phyloP scores from a whole-genome alignment of 2,113 vertebrate species.

The Zapornia atra region DNA sequence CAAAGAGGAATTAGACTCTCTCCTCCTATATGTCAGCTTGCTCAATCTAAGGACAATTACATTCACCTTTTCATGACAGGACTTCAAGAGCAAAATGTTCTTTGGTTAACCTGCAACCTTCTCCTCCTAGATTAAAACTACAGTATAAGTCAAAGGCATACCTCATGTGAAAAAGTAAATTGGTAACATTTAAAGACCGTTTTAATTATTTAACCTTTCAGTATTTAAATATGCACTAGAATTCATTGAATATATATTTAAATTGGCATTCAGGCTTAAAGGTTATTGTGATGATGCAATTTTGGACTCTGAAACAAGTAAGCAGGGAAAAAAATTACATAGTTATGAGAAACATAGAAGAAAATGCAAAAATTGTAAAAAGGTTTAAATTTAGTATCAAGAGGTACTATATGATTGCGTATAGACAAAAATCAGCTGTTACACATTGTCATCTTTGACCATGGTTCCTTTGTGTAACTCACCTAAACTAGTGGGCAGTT shows the following conservation, averaged over 20 bases:
- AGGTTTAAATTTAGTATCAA: not conserved
- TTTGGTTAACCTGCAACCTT: not conserved
- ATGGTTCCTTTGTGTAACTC: not conserved
- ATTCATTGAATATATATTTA: not conserved
- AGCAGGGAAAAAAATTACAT: not conserved
- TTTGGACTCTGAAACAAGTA: not conserved
- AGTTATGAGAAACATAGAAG: not conserved
- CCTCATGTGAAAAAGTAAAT: not conserved
- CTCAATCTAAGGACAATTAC: not conserved
- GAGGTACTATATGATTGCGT: not conserved
- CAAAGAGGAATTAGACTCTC: not conserved
- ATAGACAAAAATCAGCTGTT: not conserved
- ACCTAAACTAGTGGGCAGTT: not conserved
- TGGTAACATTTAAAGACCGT: not conserved
- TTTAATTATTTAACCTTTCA: not conserved
- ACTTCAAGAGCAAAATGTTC: not conserved
- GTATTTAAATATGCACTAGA: not conserved
- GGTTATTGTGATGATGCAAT: not conserved
- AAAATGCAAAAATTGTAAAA: not conserved
- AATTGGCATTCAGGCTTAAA: not conserved
- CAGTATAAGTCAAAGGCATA: not conserved
- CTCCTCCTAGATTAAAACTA: not conserved
- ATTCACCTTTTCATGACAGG: not conserved
- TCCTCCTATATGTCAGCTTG: not conserved
- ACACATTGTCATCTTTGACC: not conserved